Percentiles rank a stretch among this genome's conserved stretches.
phyloP scores from a whole-genome alignment of 2,113 vertebrate species.

The Rhagologus leucostigma region DNA sequence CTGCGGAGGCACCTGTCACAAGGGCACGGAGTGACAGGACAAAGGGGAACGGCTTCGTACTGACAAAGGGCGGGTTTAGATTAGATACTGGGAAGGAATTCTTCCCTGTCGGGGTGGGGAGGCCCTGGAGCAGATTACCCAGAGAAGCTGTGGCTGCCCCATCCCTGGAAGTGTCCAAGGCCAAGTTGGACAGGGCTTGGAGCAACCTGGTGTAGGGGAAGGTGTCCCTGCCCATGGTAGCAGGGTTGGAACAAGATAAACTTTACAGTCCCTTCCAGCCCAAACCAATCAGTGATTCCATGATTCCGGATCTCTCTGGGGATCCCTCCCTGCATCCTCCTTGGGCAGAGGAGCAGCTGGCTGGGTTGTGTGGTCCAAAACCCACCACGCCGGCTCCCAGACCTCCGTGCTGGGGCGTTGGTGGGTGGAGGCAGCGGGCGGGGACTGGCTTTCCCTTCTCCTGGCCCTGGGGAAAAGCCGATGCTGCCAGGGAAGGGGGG shows the following conservation, averaged over 20 bases:
- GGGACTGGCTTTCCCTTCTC: background rate
- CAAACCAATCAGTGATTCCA: background rate
- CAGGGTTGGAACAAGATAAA: background rate
- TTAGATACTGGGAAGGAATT: background rate
- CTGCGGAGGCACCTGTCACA: background rate
- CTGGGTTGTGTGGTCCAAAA: background rate
- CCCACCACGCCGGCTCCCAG: accelerated
- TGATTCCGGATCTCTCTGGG: background rate
- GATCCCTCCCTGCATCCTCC: background rate
- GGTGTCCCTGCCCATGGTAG: no score
- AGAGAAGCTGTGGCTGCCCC: background rate
- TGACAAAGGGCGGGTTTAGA: background rate
- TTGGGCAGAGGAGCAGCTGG: background rate
- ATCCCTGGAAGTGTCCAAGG: background rate
- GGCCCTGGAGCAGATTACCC: background rate
- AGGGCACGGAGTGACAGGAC: background rate
- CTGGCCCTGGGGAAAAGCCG: background rate
- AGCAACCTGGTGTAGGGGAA: background rate
- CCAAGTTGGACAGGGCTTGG: background rate
- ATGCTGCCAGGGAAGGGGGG: background rate
- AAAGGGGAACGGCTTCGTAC: background rate
- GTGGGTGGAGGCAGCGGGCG: background rate
- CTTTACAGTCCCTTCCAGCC: background rate
- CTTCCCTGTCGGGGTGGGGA: background rate
- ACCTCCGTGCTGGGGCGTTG: background rate